These are phyloP conservation scores for Stercorarius parasiticus DNA, from an alignment of 2,113 vertebrate genomes.

Conservation along the genomic window DNA sequence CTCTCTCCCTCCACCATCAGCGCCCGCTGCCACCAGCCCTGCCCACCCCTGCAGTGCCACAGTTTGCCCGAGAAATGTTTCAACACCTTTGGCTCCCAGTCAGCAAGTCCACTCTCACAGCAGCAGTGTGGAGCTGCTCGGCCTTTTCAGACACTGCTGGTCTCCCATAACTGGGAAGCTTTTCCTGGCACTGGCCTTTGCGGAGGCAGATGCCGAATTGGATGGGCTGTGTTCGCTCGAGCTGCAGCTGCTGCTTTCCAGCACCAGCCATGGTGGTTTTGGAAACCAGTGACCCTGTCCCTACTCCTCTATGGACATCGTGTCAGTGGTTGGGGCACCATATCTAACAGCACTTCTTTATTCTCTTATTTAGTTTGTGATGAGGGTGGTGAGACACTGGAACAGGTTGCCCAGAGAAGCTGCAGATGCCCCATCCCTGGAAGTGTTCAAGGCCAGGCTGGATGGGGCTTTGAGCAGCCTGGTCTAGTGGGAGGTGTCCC, in stretches of 20 bases:
- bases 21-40: not conserved
- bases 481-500: too few relatives aligned
- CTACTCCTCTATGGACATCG: not conserved
- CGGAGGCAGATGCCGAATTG: not conserved
- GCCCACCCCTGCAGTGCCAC: not conserved
- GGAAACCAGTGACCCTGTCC: not conserved
- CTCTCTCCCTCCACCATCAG: too few relatives aligned
- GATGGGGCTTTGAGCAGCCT: too few relatives aligned
- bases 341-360: not conserved
- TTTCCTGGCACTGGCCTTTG: not conserved
- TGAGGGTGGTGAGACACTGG: too few relatives aligned
- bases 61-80: rapidly evolving
- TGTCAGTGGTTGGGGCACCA: not conserved
- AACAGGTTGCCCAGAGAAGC: too few relatives aligned
- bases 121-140: not conserved
- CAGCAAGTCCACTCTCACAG: not conserved
- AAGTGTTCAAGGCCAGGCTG: too few relatives aligned
- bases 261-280: rapidly evolving
- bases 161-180: rapidly evolving
- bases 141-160: rapidly evolving
- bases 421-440: too few relatives aligned
- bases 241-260: not conserved
- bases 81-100: not conserved
- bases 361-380: too few relatives aligned
- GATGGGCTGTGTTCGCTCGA: not conserved